Percentiles rank a stretch among this genome's conserved stretches.
Conservation (phyloP, 2,113 vertebrate species). For the Pseudonaja textilis region DNA sequence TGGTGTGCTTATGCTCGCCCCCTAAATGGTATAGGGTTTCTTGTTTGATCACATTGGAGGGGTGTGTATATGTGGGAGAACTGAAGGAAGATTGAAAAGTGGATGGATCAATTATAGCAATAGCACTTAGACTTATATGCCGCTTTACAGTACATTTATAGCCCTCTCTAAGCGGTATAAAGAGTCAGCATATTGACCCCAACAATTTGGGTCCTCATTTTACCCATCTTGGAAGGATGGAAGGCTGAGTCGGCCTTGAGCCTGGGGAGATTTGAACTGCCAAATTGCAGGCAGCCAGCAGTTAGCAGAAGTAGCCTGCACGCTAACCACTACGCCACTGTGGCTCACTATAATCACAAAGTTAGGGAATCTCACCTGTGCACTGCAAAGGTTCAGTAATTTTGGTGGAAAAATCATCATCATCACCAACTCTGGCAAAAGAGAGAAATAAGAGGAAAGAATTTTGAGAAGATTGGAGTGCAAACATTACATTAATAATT, state of each 20-base stretch:
- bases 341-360: not conserved
- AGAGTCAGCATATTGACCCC: too few relatives aligned
- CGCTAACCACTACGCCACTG: too few relatives aligned
- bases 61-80: not conserved
- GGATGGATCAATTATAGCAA: not conserved
- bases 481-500: not conserved
- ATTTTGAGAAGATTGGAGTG: not conserved
- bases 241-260: too few relatives aligned
- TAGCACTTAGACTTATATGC: too few relatives aligned
- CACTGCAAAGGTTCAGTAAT: not conserved
- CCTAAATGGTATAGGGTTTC: not conserved
- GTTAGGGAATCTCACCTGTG: not conserved
- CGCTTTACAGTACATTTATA: too few relatives aligned
- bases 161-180: too few relatives aligned
- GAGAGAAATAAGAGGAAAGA: not conserved
- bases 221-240: too few relatives aligned
- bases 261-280: too few relatives aligned
- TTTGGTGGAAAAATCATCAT: not conserved
- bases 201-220: too few relatives aligned
- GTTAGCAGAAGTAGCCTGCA: too few relatives aligned
- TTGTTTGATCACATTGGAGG: not conserved
- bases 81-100: not conserved
- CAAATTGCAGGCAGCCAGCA: too few relatives aligned
- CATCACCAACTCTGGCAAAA: not conserved
- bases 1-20: too few relatives aligned